These are phyloP conservation scores for Holocentrus rufus DNA, from an alignment of 2,797 vertebrate species.

Conservation along the genomic window DNA sequence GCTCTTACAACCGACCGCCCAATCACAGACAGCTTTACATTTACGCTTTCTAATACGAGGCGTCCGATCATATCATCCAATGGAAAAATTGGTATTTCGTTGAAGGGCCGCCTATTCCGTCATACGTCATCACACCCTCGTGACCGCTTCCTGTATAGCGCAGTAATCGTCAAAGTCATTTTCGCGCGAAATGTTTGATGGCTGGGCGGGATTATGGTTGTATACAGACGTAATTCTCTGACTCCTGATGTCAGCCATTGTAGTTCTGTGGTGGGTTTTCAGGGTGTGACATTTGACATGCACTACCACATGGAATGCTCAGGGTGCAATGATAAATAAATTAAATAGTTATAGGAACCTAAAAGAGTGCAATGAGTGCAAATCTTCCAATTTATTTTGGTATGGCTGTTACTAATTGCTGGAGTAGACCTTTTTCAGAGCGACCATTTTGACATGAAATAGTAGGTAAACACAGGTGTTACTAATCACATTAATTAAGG, in stretches of 20 bases:
- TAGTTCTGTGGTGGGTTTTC: conserved; percentile 19
- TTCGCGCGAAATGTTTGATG: conserved; percentile 76
- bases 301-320: too few species aligned
- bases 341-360: too few species aligned
- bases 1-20: conserved; percentile 24
- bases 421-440: too few species aligned
- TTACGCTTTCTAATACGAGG: not conserved
- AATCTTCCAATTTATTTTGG: too few species aligned
- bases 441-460: too few species aligned
- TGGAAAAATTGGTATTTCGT: conserved; percentile 17
- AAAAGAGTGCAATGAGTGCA: too few species aligned
- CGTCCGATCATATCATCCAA: conserved; percentile 55
- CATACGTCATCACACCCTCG: conserved; percentile 62
- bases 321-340: too few species aligned
- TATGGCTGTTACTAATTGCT: too few species aligned
- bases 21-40: conserved; percentile 46
- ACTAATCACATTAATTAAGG: too few species aligned
- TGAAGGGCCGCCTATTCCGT: conserved; percentile 43
- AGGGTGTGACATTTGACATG: not conserved
- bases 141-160: conserved; percentile 58
- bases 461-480: too few species aligned
- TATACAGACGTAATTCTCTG: not conserved
- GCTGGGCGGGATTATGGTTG: conserved; percentile 11
- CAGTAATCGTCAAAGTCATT: conserved; percentile 39
- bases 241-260: not conserved